Percentiles rank a stretch among this genome's conserved stretches.
Conservation (phyloP, 2,113 vertebrate genomes). For the Ranitomeya imitator region DNA sequence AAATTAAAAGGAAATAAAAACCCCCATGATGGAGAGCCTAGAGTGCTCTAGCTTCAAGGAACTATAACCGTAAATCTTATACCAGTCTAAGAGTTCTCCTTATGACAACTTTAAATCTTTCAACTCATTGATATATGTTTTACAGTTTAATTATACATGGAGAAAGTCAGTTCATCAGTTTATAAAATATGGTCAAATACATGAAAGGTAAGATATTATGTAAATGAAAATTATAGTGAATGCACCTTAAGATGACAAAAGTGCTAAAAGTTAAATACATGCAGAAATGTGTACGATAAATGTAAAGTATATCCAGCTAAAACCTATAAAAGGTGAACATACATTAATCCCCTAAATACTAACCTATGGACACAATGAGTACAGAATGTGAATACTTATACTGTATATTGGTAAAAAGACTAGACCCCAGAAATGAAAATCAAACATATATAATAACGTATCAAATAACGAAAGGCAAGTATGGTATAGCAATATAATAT, state of each 20-base stretch:
- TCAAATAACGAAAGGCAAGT: too few species aligned
- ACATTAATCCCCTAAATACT: too few species aligned
- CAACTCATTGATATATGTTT: constrained; percentile 38
- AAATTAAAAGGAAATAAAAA: constrained; percentile 33
- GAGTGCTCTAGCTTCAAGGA: constrained; percentile 36
- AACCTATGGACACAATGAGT: too few species aligned
- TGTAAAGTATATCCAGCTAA: background rate
- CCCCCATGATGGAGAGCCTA: constrained; percentile 12
- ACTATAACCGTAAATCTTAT: constrained; percentile 29
- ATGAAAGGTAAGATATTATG: constrained; percentile 30
- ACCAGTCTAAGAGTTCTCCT: constrained; percentile 16
- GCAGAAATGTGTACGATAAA: background rate
- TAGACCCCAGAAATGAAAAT: too few species aligned
- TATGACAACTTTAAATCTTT: constrained; percentile 41
- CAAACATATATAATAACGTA: too few species aligned
- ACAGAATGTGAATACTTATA: too few species aligned
- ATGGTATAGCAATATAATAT: too few species aligned
- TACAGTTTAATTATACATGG: constrained; percentile 40
- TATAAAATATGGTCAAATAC: constrained; percentile 42
- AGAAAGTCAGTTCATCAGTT: constrained; percentile 32
- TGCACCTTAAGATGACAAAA: constrained; percentile 12
- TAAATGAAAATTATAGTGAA: constrained; percentile 1
- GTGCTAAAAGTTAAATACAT: background rate
- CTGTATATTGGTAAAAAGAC: too few species aligned
- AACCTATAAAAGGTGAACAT: too few species aligned